Base-by-base conservation (phyloP, 2,113 vertebrate genomes). In the Istiophorus platypterus region DNA sequence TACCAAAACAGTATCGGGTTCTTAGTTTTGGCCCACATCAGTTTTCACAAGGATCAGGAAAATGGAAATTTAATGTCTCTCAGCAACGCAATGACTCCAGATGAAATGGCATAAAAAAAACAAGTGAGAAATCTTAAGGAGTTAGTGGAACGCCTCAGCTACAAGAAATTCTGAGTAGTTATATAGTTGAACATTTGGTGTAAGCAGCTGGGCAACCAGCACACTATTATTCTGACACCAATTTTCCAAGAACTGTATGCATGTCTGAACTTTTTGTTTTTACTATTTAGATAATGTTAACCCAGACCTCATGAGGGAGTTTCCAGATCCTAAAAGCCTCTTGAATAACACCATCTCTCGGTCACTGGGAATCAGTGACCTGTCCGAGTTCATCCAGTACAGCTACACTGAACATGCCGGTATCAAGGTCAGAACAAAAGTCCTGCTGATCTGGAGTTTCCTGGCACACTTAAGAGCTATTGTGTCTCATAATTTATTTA, bases 301-400 rank as follows among this genome's bases (percentile, higher is more conserved):
- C 27, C 68, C 88, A 41, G 91, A 96, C 74, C 93, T 97, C 31
- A 73, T 98, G 72, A 96, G 95, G 89, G 96, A 99, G 83, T 99
- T 99, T 81, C 98, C 97, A 67, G 94, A 98, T 59, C 96, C 98
- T 2, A 99, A 99, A 93, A 90, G 90, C 74, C 95, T 99, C 12
- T 92, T 99, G 71, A 92, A 97, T 92, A 95, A 92, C 0, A 95
- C 96, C 26, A 93, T 99, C 37, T 95, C 96, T 68, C 93, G 95
- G 61, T 96, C 96, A 4, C 92, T 99, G 39, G 95, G 97, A 68
- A 93, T 95, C 71, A 95, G 90, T 8, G 95, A 99, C 72, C 91
- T 96, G 0, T 96, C 97, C 69, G 94, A 96, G 78, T 88, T 95
- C 45, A 92, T 99, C 88, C 96, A 96, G 81, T 99, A 99, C 81